These are phyloP conservation scores for Caenorhabditis sp. DNA, from an alignment of 2,888 invertebrate species.

Conservation along the genomic window DNA sequence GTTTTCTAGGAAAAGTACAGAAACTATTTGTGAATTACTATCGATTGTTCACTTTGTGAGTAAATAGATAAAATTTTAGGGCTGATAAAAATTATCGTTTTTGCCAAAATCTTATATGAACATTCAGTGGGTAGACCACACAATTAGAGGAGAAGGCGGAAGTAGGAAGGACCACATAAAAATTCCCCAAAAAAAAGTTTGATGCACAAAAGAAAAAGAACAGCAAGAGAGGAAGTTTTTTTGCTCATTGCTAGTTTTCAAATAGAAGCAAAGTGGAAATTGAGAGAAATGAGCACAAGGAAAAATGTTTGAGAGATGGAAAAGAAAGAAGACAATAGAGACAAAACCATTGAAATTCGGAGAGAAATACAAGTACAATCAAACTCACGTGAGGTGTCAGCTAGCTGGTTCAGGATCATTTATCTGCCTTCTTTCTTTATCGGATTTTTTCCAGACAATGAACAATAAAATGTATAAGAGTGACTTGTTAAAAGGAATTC, in stretches of 20 bases:
- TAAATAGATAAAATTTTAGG: too few relatives aligned
- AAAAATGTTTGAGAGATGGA: slow-evolving; percentile 3
- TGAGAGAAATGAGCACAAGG: not conserved
- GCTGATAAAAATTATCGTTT: too few relatives aligned
- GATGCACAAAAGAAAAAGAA: not conserved
- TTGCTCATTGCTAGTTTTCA: not conserved
- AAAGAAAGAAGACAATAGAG: slow-evolving; percentile 3
- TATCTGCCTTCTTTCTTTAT: too few relatives aligned
- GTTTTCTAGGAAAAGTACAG: too few relatives aligned
- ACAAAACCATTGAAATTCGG: not conserved
- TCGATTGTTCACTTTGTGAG: too few relatives aligned
- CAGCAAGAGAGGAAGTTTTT: not conserved
- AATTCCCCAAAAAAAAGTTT: not conserved
- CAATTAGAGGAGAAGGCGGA: slow-evolving; percentile 9
- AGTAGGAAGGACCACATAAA: not conserved
- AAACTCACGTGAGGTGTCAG: not conserved
- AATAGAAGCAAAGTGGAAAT: slow-evolving; percentile 1
- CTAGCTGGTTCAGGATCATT: too few relatives aligned
- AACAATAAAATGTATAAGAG: too few relatives aligned
- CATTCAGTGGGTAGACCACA: too few relatives aligned
- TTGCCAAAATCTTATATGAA: too few relatives aligned
- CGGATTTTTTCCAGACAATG: too few relatives aligned
- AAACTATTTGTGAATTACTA: too few relatives aligned
- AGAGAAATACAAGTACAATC: not conserved
- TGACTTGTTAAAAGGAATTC: too few relatives aligned